Evolutionary conservation across 2,113 vertebrate species (phyloP).

Genomic region (Catharus minimus): DNA sequence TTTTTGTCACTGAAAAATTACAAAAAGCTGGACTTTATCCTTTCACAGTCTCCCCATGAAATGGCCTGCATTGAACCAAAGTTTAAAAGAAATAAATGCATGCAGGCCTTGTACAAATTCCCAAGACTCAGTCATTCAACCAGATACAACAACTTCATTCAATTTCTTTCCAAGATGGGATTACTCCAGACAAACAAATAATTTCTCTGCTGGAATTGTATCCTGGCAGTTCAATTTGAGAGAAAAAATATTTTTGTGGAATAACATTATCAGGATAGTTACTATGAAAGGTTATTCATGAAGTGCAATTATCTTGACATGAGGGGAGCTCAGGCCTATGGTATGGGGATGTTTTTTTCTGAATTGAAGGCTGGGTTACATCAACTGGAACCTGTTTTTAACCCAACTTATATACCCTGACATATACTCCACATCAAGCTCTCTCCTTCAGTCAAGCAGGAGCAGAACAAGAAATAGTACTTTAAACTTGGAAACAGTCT

Average conservation of each 20-base stretch:
- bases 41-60: background rate
- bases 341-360: background rate
- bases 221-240: background rate
- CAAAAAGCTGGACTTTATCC: background rate
- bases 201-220: background rate
- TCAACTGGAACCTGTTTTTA: background rate
- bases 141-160: background rate
- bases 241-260: background rate
- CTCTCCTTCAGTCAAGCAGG: background rate
- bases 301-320: background rate
- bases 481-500: rapidly evolving
- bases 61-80: background rate
- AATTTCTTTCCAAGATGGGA: background rate
- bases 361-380: background rate
- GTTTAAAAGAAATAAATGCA: background rate
- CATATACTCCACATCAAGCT: background rate
- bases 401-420: background rate
- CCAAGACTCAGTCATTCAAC: background rate
- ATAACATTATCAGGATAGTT: background rate
- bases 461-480: background rate
- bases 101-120: background rate
- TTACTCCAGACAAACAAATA: background rate
- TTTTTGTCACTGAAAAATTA: background rate
- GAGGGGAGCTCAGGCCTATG: background rate
- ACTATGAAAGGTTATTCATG: background rate